Evolutionary conservation across 1,140 invertebrate genomes (phyloP), one percentile per base, ranked within the genome.

Genomic region (Listronotus bonariensis): DNA sequence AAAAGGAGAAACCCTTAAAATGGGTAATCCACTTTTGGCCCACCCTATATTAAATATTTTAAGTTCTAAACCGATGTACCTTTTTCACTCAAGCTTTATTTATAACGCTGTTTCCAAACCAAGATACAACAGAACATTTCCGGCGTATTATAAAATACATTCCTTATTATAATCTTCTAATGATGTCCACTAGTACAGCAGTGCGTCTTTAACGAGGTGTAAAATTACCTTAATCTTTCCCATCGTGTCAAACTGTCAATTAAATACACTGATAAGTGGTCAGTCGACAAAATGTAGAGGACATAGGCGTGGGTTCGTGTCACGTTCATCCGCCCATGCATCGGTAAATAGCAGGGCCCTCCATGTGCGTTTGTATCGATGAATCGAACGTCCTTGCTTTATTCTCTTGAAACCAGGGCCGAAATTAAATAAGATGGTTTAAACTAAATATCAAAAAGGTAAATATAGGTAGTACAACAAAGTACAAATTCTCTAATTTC

Each of bases 181-280:
- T 48, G 45, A 48, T 26, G 53, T 42, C 53, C 32, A 55, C 14
- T 54, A 54, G 14, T 54, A 12, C 53, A 36, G 18, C 53, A 42
- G 53, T 41, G 53, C 26, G 18, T 26, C 40, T 55, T 42, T 42
- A 55, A 55, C 53, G 53, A 55, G 53, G 53, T 55, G 53, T 55
- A 55, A 55, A 55, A 55, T 55, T 55, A 55, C 53, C 36, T 55
- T 55, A 55, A 55, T 55, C 53, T 55, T 26, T 42, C 38, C 26
- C 53, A 42, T 42, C 15, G 53, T 55, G 53, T 55, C 53, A 55
- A 55, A 42, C 32, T 55, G 53, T 55, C 53, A 55, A 55, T 55
- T 55, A 55, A 36, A 9, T 12, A 17, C 31, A 17, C 36, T 20
- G 53, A 55, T 55, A 55, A 55, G 53, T 55, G 53, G 53, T 40